Percentiles rank a stretch among this genome's conserved stretches.
phyloP scores from a whole-genome alignment of 1,140 invertebrate species.

The Scaptodrosophila lebanonensis region DNA sequence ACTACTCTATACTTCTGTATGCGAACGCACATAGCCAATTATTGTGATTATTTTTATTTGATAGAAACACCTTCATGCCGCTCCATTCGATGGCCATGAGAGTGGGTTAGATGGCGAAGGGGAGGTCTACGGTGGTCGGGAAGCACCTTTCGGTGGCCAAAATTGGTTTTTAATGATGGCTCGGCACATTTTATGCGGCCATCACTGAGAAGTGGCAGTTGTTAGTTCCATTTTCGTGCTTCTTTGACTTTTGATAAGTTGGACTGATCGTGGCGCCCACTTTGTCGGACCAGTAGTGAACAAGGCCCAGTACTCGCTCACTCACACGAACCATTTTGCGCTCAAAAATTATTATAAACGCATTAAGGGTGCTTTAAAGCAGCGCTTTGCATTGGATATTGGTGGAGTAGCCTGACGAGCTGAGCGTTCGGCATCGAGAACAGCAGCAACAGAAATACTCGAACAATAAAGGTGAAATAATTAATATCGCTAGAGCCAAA shows the following conservation, averaged over 20 bases:
- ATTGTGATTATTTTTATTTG: slow-evolving; percentile 74
- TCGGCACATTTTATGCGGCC: slow-evolving; percentile 60
- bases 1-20: too few species aligned
- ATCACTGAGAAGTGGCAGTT: slow-evolving; percentile 40
- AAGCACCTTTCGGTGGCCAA: slow-evolving; percentile 24
- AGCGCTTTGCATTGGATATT: background rate
- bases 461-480: slow-evolving; percentile 75
- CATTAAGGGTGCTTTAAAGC: slow-evolving; percentile 62
- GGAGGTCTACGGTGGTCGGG: background rate
- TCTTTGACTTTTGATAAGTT: background rate
- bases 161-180: slow-evolving; percentile 72
- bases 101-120: background rate
- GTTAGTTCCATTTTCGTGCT: background rate
- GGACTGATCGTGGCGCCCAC: slow-evolving; percentile 1
- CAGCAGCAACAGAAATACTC: slow-evolving; percentile 66
- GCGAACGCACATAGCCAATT: slow-evolving; percentile 67
- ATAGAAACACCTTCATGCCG: slow-evolving; percentile 66
- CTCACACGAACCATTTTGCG: slow-evolving; percentile 38
- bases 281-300: background rate
- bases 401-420: background rate
- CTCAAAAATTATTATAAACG: slow-evolving; percentile 73
- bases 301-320: background rate
- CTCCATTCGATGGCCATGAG: slow-evolving; percentile 17
- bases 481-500: slow-evolving; percentile 52
- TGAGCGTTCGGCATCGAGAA: background rate